Base-by-base conservation (phyloP, 2,797 vertebrate species). In the Gymnodraco acuticeps region DNA sequence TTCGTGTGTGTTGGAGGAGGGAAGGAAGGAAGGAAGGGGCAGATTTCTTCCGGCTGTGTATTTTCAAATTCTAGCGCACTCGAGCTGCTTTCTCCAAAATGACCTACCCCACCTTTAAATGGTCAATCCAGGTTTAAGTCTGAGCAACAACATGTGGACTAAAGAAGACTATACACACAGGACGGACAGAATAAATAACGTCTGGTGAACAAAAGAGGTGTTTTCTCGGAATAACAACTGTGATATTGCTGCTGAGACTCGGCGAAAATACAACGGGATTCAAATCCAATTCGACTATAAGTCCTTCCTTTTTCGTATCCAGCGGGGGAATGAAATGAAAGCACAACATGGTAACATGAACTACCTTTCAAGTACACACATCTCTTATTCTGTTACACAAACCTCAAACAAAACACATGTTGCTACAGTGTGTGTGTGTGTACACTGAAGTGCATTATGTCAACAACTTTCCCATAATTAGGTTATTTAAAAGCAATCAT, bases 331-430 rank as follows among this genome's bases (percentile, higher is more conserved):
- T 68, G 60, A 87, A 87, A 84, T 84, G 87, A 89, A 88, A 93
- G 88, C 88, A 91, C 90, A 82, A 89, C 84, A 88, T 91, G 88
- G 90, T 88, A 82, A 91, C 80, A 87, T 70, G 56, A 82, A 88
- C 90, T 90, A 89, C 77, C 83, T 80, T 87, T 86, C 86, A 87
- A 80, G 64, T 54, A 91, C 83, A 85, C 52, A 89, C 80, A 82
- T 77, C 71, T 81, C 70, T 27, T 64, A 85, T 73, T 78, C 70
- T 87, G 77, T 81, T 75, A 87, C 78, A 91, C 53, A 79, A 77
- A 85, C 68, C 75, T 87, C 66, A 83, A 77, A 88, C 58, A 78
- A 84, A 81, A 83, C 64, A 81, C 79, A 68, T 15, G 62, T 41
- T 38, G 15, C 73, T 81, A 78, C 15, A n/a, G 31, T 33, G 33